Base-by-base conservation (phyloP, 2,888 invertebrate species). In the Trachelus stipa region DNA sequence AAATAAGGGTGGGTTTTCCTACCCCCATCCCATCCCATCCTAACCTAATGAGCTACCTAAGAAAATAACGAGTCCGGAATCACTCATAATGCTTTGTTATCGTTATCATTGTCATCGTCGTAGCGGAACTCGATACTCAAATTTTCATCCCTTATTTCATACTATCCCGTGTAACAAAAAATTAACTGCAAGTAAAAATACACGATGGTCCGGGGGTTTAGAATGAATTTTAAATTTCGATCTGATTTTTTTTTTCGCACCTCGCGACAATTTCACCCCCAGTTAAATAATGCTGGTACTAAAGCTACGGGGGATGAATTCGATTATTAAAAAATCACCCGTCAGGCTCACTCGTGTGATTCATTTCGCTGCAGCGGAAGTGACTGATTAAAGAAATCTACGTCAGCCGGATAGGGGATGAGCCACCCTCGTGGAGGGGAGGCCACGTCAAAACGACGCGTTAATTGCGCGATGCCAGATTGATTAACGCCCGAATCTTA, bases 381-480 rank as follows among this genome's bases (percentile, higher is more conserved):
- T 89, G 89, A 88, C 88, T 88, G 88, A 88, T 88, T 88, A 88
- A 88, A 88, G 87, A 89, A 88, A 88, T 87, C 84, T 84, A 84
- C 84, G 88, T 88, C 85, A 84, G 80, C 81, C 81, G 82, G 82
- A 80, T 79, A 81, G 79, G 76, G 23, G 71, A 71, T 33, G 71
- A 71, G 71, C 34, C 69, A 74, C 35, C 68, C 31, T 74, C 30
- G 30, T 34, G 77, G 23, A 80, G 75, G 75, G 79, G 78, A 82
- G 85, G 82, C 83, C 85, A 86, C 87, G 87, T 89, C 89, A 89
- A 88, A 88, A 86, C 84, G 85, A 84, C 80, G 83, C 85, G 85
- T 86, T 88, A 88, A 89, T 89, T 89, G 87, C 85, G 76, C 82
- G 79, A 84, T 80, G 82, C 83, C 86, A 88, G 88, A 88, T 88